Conservation (phyloP, 2,888 invertebrate species). For the Andrena haemorrhoa region DNA sequence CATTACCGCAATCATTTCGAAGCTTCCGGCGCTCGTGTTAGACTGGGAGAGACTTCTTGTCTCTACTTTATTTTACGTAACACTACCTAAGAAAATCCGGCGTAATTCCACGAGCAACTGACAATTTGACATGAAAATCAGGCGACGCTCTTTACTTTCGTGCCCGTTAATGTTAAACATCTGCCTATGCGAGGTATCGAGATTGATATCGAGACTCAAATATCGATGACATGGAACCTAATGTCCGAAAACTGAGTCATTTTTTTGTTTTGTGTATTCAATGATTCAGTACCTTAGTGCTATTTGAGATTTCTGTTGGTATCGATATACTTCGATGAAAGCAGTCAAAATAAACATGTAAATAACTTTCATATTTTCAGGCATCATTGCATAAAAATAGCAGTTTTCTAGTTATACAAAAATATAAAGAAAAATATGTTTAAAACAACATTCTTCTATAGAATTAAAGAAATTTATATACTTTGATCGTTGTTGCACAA, state of each 20-base stretch:
- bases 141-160: not conserved
- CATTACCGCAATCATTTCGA: constrained; percentile 42
- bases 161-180: constrained; percentile 9
- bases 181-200: constrained; percentile 39
- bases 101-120: constrained; percentile 27
- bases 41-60: constrained; percentile 20
- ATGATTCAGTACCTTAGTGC: not conserved
- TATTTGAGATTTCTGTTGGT: not conserved
- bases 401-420: not conserved
- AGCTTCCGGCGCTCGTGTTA: constrained; percentile 59
- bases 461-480: not conserved
- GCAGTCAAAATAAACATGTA: not conserved
- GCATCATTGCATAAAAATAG: not conserved
- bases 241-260: not conserved
- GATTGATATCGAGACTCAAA: constrained; percentile 32
- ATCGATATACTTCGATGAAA: not conserved
- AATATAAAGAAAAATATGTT: not conserved
- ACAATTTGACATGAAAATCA: constrained; percentile 15
- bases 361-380: not conserved
- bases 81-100: constrained; percentile 13
- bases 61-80: constrained; percentile 49
- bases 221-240: constrained; percentile 37
- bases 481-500: not conserved
- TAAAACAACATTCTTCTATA: not conserved
- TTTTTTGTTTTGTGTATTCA: constrained; percentile 3